phyloP scores from a whole-genome alignment of 2,888 invertebrate species.

The Lycia hirtaria region DNA sequence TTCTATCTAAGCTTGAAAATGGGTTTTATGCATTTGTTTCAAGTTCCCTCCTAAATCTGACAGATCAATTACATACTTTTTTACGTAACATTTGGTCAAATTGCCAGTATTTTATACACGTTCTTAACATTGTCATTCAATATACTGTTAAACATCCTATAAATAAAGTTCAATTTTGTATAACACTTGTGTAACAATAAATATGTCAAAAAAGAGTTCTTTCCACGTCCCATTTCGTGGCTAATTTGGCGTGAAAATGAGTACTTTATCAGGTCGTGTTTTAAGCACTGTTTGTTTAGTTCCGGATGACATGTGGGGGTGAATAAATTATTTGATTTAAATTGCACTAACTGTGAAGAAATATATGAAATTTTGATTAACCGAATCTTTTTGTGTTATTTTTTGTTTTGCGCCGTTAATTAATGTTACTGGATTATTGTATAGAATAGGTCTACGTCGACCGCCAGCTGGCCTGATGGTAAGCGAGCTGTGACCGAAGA shows the following conservation, averaged over 20 bases:
- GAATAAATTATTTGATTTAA: conserved; percentile 69
- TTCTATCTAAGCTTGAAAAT: too few species aligned
- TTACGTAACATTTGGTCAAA: conserved; percentile 81
- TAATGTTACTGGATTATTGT: too few species aligned
- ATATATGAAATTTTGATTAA: too few species aligned
- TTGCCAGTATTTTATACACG: conserved; percentile 66
- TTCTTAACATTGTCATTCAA: conserved; percentile 9
- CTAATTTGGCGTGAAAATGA: conserved; percentile 82
- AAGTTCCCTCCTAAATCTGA: conserved; percentile 75
- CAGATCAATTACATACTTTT: conserved; percentile 74
- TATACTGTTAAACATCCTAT: not conserved
- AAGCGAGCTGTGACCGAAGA: too few species aligned
- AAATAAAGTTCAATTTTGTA: conserved; percentile 33
- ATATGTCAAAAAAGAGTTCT: conserved; percentile 57
- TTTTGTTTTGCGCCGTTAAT: too few species aligned
- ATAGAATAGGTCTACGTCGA: too few species aligned
- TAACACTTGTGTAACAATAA: conserved; percentile 33
- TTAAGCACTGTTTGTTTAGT: conserved; percentile 68
- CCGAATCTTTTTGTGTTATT: too few species aligned
- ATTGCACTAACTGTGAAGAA: conserved; percentile 20
- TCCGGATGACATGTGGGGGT: conserved; percentile 63
- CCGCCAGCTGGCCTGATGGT: too few species aligned
- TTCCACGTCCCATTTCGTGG: conserved; percentile 77
- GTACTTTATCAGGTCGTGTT: conserved; percentile 79
- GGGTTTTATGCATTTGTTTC: not conserved